A percentile compares a stretch with the other conserved stretches of the same genome.
phyloP scores from a whole-genome alignment of 2,888 invertebrate species.

The Operophtera brumata region DNA sequence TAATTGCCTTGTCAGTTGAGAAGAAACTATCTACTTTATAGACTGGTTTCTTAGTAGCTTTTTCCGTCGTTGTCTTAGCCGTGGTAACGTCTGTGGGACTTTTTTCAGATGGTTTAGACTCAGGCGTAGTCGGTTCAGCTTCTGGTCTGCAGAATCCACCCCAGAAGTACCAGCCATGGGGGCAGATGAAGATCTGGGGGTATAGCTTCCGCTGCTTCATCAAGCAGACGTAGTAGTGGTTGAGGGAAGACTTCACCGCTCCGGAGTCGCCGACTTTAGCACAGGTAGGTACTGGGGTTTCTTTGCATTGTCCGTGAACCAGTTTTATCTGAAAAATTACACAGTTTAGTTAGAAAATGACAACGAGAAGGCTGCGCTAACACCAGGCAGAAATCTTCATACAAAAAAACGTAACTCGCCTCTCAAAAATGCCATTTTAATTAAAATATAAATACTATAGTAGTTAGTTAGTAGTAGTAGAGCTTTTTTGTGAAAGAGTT shows the following conservation, averaged over 20 bases:
- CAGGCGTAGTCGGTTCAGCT: conserved; percentile 36
- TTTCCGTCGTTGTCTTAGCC: conserved; percentile 13
- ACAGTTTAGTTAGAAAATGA: too few species aligned
- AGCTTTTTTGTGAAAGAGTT: too few species aligned
- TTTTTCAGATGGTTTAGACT: conserved; percentile 13
- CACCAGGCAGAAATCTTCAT: too few species aligned
- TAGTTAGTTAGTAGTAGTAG: too few species aligned
- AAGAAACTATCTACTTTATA: conserved; percentile 54
- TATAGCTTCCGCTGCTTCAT: conserved; percentile 46
- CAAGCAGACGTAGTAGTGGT: conserved; percentile 71
- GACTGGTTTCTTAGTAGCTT: conserved; percentile 29
- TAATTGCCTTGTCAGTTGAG: conserved; percentile 60
- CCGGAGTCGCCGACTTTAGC: conserved; percentile 57
- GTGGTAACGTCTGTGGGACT: conserved; percentile 15
- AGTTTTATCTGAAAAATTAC: conserved; percentile 53
- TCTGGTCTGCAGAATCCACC: conserved; percentile 60
- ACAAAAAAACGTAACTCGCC: too few species aligned
- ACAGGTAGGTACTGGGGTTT: conserved; percentile 60
- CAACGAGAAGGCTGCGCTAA: too few species aligned
- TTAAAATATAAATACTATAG: too few species aligned
- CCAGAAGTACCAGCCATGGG: conserved; percentile 69
- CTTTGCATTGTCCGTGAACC: conserved; percentile 58
- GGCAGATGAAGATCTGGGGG: conserved; percentile 71
- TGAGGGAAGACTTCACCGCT: conserved; percentile 51
- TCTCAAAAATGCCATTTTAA: too few species aligned